A percentile compares a stretch with the other conserved stretches of the same genome.
These are phyloP conservation scores for Mamestra configurata DNA, from an alignment of 1,140 invertebrate species.

Conservation along the genomic window DNA sequence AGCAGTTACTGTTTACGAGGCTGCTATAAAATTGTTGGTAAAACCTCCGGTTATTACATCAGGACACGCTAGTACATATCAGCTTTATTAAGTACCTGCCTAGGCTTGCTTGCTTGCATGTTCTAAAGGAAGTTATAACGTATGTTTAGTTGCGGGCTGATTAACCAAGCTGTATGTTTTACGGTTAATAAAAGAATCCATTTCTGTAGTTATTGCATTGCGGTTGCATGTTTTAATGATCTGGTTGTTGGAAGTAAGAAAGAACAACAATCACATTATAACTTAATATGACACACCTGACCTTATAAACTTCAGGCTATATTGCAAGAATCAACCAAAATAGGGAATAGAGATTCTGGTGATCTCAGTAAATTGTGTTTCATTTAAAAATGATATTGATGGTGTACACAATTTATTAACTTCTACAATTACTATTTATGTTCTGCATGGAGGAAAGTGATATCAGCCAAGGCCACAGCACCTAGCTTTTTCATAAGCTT, in stretches of 20 bases:
- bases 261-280: too few species aligned
- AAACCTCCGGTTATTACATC: conserved; percentile 7
- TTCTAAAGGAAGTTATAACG: conserved; percentile 17
- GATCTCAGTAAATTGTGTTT: too few species aligned
- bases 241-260: background rate
- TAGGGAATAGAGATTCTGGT: too few species aligned
- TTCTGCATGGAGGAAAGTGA: too few species aligned
- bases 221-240: background rate
- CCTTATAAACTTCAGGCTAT: too few species aligned
- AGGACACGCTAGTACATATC: conserved; percentile 10
- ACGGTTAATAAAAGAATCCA: background rate
- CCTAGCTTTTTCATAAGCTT: background rate
- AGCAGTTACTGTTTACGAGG: background rate
- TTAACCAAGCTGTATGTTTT: conserved; percentile 15
- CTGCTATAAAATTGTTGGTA: background rate
- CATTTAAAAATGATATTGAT: too few species aligned
- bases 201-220: background rate
- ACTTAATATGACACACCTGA: too few species aligned
- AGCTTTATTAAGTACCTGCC: background rate
- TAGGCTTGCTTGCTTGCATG: background rate
- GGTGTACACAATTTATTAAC: too few species aligned
- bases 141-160: conserved; percentile 4
- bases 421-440: too few species aligned
- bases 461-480: background rate
- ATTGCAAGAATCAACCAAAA: too few species aligned